Conservation (phyloP, 1,140 invertebrate genomes). For the Diachasmimorpha longicaudata region DNA sequence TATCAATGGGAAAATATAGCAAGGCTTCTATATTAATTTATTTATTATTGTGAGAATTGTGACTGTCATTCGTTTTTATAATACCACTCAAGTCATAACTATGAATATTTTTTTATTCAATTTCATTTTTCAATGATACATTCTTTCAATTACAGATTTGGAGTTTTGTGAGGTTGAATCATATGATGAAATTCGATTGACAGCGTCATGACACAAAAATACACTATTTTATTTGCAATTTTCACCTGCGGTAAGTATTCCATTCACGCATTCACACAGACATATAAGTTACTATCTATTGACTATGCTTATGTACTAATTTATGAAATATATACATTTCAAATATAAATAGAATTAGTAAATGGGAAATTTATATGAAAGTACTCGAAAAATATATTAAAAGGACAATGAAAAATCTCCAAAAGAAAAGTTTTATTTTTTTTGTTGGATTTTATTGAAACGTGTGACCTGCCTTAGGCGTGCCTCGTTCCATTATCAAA, state of each 20-base stretch:
- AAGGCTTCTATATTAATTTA: background rate
- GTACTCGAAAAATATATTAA: too few species aligned
- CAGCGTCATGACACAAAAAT: constrained; percentile 43
- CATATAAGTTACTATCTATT: too few species aligned
- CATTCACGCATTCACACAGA: too few species aligned
- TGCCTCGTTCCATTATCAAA: background rate
- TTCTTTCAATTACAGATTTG: constrained; percentile 38
- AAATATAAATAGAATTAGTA: too few species aligned
- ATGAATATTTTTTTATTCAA: background rate
- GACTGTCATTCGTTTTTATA: background rate
- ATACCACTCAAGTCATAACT: background rate
- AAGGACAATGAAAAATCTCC: background rate
- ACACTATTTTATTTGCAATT: constrained; percentile 40
- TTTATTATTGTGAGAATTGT: background rate
- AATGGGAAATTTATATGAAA: too few species aligned
- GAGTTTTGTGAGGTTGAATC: background rate
- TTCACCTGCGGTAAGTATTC: constrained; percentile 41
- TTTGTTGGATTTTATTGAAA: background rate
- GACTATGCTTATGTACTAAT: too few species aligned
- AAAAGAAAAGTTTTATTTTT: background rate
- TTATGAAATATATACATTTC: too few species aligned
- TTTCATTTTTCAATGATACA: background rate
- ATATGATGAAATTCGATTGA: constrained; percentile 45
- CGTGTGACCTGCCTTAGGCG: background rate
- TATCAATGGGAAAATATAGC: background rate